phyloP scores from a whole-genome alignment of 2,888 invertebrate genomes.

The Achlya flavicornis region DNA sequence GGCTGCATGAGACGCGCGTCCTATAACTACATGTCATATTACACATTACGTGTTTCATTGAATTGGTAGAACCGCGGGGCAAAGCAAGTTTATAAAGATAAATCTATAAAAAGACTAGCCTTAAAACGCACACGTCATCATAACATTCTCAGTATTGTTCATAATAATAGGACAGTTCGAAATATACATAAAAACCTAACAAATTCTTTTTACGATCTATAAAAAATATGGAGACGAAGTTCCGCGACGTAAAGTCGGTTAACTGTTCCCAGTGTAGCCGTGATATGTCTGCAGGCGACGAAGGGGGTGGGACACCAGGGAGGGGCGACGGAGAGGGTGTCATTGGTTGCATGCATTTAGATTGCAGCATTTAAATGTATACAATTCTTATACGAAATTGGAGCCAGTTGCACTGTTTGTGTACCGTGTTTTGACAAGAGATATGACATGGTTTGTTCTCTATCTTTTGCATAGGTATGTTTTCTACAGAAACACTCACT shows the following conservation, averaged over 20 bases:
- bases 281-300: neutral
- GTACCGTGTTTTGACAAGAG: neutral
- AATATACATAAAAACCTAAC: neutral
- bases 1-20: too few species aligned
- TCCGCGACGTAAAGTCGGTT: neutral
- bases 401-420: neutral
- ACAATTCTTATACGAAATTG: conserved; percentile 19
- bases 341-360: conserved; percentile 30
- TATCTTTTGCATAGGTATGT: too few species aligned
- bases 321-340: neutral
- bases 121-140: neutral
- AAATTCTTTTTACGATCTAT: neutral
- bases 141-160: neutral
- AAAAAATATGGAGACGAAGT: neutral
- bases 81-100: too few species aligned
- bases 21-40: too few species aligned
- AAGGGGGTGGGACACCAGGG: neutral
- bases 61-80: too few species aligned
- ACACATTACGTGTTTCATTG: too few species aligned
- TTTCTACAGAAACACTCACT: too few species aligned
- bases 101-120: neutral
- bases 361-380: conserved; percentile 33
- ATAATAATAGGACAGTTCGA: neutral
- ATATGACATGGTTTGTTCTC: neutral
- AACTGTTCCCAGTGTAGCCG: neutral